Percentiles rank a stretch among this genome's conserved stretches.
Conservation (phyloP, 64 coral and sea anemone species). For the Montipora efflorescens region DNA sequence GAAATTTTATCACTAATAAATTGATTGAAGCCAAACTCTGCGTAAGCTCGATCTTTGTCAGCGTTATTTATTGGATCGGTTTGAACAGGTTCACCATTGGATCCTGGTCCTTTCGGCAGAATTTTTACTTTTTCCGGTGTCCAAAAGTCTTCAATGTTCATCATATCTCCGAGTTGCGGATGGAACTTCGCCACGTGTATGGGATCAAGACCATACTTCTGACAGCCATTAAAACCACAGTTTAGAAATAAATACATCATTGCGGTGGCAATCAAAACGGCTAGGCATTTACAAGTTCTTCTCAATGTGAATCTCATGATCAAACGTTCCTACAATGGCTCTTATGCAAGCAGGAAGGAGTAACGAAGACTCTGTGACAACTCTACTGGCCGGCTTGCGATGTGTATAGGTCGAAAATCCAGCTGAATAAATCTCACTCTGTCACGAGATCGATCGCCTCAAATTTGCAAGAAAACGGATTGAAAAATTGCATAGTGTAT, state of each 20-base stretch:
- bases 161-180: slow-evolving; percentile 60
- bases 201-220: slow-evolving; percentile 41
- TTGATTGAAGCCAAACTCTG: slow-evolving; percentile 96
- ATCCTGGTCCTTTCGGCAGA: slow-evolving; percentile 65
- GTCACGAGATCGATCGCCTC: not conserved
- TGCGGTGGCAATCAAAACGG: not conserved
- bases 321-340: not conserved
- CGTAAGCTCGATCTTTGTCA: slow-evolving; percentile 80
- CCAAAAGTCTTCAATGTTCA: slow-evolving; percentile 90
- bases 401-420: not conserved
- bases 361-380: not conserved
- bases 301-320: slow-evolving; percentile 55
- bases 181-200: slow-evolving; percentile 48
- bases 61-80: slow-evolving; percentile 72
- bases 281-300: slow-evolving; percentile 67
- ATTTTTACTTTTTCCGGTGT: slow-evolving; percentile 78
- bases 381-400: not conserved
- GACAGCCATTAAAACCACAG: slow-evolving; percentile 13
- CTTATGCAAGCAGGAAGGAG: not conserved
- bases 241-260: slow-evolving; percentile 67
- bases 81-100: slow-evolving; percentile 79
- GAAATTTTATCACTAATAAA: slow-evolving; percentile 95
- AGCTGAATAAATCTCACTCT: not conserved
- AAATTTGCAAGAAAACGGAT: not conserved
- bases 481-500: not conserved